phyloP scores from a whole-genome alignment of 2,888 invertebrate species.

The Toxonevra muliebris region DNA sequence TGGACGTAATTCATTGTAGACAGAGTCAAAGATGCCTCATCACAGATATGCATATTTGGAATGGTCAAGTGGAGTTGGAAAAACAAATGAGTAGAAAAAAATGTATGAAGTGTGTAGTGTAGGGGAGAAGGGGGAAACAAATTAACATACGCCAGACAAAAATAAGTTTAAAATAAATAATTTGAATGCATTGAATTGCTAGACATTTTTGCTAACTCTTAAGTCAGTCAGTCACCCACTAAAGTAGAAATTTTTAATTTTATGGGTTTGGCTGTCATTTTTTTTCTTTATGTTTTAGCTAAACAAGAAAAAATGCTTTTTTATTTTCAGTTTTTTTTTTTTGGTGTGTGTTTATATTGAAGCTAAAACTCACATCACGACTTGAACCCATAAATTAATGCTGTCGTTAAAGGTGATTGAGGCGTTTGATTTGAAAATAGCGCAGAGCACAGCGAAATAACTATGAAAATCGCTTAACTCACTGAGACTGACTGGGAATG shows the following conservation, averaged over 20 bases:
- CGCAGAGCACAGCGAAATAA: slow-evolving; percentile 16
- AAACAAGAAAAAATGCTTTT: not conserved
- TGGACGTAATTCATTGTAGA: too few species aligned
- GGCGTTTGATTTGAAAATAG: slow-evolving; percentile 31
- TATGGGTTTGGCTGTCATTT: slow-evolving; percentile 40
- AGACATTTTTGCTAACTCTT: not conserved
- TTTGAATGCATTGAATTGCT: too few species aligned
- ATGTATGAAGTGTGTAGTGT: not conserved
- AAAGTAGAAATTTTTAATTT: slow-evolving; percentile 1
- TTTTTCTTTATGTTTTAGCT: not conserved
- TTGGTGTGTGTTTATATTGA: not conserved
- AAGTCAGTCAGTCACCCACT: not conserved
- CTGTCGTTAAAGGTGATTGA: slow-evolving; percentile 47
- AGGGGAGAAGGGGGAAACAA: not conserved
- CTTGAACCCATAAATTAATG: slow-evolving; percentile 49
- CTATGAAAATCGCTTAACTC: slow-evolving; percentile 34
- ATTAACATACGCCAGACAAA: not conserved
- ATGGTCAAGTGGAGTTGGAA: too few species aligned
- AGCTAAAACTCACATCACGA: slow-evolving; percentile 39
- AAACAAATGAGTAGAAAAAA: too few species aligned
- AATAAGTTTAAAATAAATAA: too few species aligned
- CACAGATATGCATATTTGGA: too few species aligned
- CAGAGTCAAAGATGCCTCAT: too few species aligned
- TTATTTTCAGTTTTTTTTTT: not conserved
- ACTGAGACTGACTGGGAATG: not conserved